phyloP scores from a whole-genome alignment of 2,113 vertebrate species.

The Bolborhynchus lineola region DNA sequence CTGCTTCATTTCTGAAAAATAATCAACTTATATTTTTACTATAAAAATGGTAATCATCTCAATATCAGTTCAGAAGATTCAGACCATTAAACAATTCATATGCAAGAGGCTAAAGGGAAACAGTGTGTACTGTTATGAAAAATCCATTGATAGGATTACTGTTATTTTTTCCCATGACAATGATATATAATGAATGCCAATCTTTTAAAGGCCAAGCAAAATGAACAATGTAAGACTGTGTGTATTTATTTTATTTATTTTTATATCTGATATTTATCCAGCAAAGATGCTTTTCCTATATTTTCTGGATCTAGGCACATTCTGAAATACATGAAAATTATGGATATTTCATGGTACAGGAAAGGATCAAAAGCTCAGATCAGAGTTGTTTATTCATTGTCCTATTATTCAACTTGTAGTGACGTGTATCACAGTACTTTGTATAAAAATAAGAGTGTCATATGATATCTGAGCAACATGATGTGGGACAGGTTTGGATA shows the following conservation, averaged over 20 bases:
- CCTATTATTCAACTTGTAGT: not conserved
- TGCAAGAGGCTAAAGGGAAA: not conserved
- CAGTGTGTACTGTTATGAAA: not conserved
- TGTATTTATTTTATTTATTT: not conserved
- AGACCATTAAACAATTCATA: not conserved
- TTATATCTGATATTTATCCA: not conserved
- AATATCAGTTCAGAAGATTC: not conserved
- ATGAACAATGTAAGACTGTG: not conserved
- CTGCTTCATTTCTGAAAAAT: not conserved
- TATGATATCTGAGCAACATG: not conserved
- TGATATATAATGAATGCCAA: not conserved
- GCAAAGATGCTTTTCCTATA: not conserved
- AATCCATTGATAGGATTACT: not conserved
- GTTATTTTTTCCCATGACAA: not conserved
- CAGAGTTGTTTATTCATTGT: not conserved
- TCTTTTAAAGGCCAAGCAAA: not conserved
- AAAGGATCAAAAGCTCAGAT: not conserved
- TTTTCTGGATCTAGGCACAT: not conserved
- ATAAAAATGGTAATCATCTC: not conserved
- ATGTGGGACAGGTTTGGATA: not conserved
- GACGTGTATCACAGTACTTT: not conserved
- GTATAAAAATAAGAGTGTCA: not conserved
- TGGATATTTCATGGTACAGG: not conserved
- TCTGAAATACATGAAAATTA: not conserved
- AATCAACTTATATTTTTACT: not conserved